These are phyloP conservation scores for Tinea semifulvella DNA, from an alignment of 2,888 invertebrate species.

Conservation along the genomic window DNA sequence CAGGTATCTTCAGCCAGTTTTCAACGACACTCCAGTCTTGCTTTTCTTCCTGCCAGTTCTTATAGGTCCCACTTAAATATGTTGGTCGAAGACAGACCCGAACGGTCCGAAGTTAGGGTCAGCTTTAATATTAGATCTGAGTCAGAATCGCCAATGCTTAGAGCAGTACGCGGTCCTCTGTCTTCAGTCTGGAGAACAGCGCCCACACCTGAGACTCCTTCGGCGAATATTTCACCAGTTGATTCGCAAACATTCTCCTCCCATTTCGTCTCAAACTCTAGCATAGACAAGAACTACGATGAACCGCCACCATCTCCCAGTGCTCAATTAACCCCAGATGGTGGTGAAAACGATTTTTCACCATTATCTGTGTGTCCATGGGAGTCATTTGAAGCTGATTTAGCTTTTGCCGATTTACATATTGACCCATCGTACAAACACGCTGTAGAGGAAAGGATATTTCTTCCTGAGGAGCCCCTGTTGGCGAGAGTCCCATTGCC, in stretches of 20 bases:
- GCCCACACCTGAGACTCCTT: conserved; percentile 73
- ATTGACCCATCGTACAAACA: conserved; percentile 70
- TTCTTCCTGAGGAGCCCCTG: conserved; percentile 67
- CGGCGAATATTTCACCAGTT: conserved; percentile 69
- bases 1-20: conserved; percentile 69
- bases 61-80: conserved; percentile 59
- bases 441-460: conserved; percentile 69
- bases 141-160: conserved; percentile 41
- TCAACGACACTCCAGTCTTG: conserved; percentile 55
- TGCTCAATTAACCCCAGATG: conserved; percentile 67
- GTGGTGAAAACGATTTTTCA: conserved; percentile 50
- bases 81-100: conserved; percentile 54
- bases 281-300: conserved; percentile 53
- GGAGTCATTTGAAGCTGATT: conserved; percentile 70
- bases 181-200: conserved; percentile 56
- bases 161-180: conserved; percentile 46
- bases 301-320: conserved; percentile 59
- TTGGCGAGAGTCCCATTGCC: conserved; percentile 59
- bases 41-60: conserved; percentile 56
- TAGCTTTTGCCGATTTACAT: conserved; percentile 69
- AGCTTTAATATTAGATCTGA: conserved; percentile 49
- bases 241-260: conserved; percentile 71
- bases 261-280: conserved; percentile 66
- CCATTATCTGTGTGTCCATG: conserved; percentile 61
- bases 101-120: conserved; percentile 51